Evolutionary conservation across 1,140 invertebrate species (phyloP).

Genomic region (Platorchestia sp.): DNA sequence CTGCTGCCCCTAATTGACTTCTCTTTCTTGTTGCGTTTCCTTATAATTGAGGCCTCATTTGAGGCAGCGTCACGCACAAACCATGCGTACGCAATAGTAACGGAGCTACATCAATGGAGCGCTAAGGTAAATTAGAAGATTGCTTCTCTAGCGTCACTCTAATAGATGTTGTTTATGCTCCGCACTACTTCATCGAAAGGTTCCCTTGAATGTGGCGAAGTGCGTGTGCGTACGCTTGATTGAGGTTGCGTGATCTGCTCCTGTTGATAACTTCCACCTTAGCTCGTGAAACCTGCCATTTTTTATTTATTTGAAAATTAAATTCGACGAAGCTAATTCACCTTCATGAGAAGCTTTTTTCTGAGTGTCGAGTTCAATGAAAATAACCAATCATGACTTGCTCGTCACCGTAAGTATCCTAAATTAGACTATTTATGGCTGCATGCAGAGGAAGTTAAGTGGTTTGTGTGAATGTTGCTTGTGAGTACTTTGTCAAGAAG

Average conservation of each 20-base stretch:
- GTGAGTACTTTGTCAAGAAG: neutral
- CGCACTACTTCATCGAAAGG: neutral
- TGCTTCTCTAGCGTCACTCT: neutral
- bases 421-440: neutral
- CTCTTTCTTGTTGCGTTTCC: neutral
- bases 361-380: neutral
- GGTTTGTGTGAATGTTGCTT: neutral
- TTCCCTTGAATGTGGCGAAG: neutral
- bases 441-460: neutral
- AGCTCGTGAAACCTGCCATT: neutral
- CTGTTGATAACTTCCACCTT: neutral
- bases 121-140: neutral
- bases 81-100: neutral
- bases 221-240: neutral
- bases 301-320: neutral
- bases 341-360: neutral
- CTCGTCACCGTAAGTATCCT: neutral
- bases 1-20: neutral
- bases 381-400: neutral
- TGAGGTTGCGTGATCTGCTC: neutral
- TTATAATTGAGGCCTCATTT: neutral
- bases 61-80: neutral
- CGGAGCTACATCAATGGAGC: neutral
- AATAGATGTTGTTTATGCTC: neutral
- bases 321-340: neutral